Percentiles rank a stretch among this genome's conserved stretches.
phyloP scores from a whole-genome alignment of 2,888 invertebrate genomes.

The Protodeltote pygarga region DNA sequence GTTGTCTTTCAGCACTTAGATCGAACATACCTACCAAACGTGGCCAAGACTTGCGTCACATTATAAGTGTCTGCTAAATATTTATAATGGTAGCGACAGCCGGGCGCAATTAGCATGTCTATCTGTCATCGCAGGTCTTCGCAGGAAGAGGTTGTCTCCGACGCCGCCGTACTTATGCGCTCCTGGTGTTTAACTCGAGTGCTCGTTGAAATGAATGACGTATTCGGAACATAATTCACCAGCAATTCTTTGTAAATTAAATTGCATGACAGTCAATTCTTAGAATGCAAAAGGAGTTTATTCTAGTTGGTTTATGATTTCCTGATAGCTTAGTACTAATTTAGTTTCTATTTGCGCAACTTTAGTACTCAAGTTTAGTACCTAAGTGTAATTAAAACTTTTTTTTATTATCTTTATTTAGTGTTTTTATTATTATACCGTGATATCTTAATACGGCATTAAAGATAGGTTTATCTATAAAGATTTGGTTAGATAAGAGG shows the following conservation, averaged over 20 bases:
- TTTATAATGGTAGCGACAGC: constrained; percentile 50
- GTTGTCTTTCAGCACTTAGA: constrained; percentile 24
- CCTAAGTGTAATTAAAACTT: no score
- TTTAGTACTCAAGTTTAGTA: neutral
- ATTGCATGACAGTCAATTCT: constrained; percentile 35
- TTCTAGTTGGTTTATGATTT: constrained; percentile 39
- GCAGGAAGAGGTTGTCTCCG: constrained; percentile 39
- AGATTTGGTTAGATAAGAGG: no score
- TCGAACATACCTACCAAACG: constrained; percentile 13
- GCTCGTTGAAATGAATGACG: constrained; percentile 43
- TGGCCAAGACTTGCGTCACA: constrained; percentile 32
- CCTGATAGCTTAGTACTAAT: constrained; percentile 37
- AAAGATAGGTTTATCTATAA: no score
- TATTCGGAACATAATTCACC: constrained; percentile 40
- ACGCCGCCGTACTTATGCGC: constrained; percentile 33
- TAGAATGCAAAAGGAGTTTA: constrained; percentile 25
- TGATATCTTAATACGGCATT: no score
- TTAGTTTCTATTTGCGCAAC: constrained; percentile 23
- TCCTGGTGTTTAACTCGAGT: constrained; percentile 47
- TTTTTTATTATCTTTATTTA: neutral
- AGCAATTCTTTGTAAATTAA: constrained; percentile 38
- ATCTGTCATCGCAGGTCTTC: constrained; percentile 48
- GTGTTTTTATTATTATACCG: no score
- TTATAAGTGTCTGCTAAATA: constrained; percentile 50
- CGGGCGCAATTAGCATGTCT: constrained; percentile 55